Evolutionary conservation across 2,888 invertebrate species (phyloP), one percentile per base, ranked within the genome.

Genomic region (Luperina nickerlii): DNA sequence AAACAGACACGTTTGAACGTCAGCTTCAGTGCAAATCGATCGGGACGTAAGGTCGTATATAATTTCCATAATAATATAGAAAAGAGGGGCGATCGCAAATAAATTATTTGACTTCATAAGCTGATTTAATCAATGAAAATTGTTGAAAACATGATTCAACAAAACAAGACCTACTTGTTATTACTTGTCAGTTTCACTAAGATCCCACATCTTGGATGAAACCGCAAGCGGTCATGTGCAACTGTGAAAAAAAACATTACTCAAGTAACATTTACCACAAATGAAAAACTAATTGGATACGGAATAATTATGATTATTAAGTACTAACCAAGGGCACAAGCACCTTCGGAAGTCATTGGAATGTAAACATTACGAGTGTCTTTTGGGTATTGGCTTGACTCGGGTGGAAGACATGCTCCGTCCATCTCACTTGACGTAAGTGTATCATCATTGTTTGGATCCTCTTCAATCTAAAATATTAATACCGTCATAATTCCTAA

Each of bases 181-280:
- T 98, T 98, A 87, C 98, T 98, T 0, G 98, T 98, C 45, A 99
- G 96, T 93, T 98, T 99, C 0, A 99, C 98, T 82, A 99, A 96
- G 24, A 98, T 98, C 0, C 99, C 99, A 93, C 99, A 99, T 84
- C 98, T 97, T 72, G 98, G 98, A 94, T 99, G 99, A 95, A 99
- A 99, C 81, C 98, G 97, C 87, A 99, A 95, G 84, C 98, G 97
- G 93, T 98, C 98, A 85, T 96, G 95, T 38, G 91, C 94, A 67
- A 91, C 96, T 95, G 92, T 70, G 91, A 93, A 83, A 65, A 83
- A 48, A 57, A 81, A 74, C 71, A 63, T 63, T 62, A n/a, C n/a
- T 27, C 8, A 42, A 7, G 13, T 76, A 66, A 20, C 0, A 65
- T 72, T 66, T 51, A 54, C 13, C 18, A 27, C 8, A 66, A 65